A percentile compares a stretch with the other conserved stretches of the same genome.
phyloP scores from a whole-genome alignment of 2,888 invertebrate genomes.

The Margaritifera margaritifera region DNA sequence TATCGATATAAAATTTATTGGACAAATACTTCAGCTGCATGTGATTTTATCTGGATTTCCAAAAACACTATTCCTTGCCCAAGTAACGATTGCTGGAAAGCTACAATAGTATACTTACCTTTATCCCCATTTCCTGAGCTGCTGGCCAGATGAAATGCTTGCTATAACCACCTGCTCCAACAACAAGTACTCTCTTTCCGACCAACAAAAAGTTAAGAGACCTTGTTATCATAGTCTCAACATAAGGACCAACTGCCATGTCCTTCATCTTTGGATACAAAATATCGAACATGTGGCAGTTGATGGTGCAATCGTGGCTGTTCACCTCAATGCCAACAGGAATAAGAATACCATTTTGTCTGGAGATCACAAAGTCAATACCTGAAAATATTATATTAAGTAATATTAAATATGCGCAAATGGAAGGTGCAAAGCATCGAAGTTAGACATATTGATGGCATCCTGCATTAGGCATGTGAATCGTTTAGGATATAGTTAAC shows the following conservation, averaged over 20 bases:
- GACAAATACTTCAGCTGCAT: no score
- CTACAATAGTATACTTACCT: slow-evolving; percentile 25
- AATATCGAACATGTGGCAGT: slow-evolving; percentile 40
- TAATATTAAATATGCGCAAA: no score
- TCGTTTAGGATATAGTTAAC: no score
- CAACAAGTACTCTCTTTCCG: slow-evolving; percentile 39
- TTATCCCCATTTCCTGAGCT: slow-evolving; percentile 34
- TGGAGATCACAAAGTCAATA: slow-evolving; percentile 44
- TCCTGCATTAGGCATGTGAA: no score
- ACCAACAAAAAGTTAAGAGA: slow-evolving; percentile 43
- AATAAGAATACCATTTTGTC: slow-evolving; percentile 18
- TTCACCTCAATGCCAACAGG: slow-evolving; percentile 55
- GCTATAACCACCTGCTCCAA: slow-evolving; percentile 50
- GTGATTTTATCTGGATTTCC: no score
- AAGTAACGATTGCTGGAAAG: no score
- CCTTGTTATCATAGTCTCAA: slow-evolving; percentile 48
- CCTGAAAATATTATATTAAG: slow-evolving; percentile 23
- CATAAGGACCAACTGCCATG: slow-evolving; percentile 33
- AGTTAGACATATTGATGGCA: no score
- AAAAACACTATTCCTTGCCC: no score
- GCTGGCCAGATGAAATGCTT: slow-evolving; percentile 44
- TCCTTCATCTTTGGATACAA: slow-evolving; percentile 23
- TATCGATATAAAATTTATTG: no score
- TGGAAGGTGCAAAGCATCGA: no score
- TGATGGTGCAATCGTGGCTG: slow-evolving; percentile 52